These are phyloP conservation scores for Amorpha juglandis DNA, from an alignment of 2,888 invertebrate genomes.

Conservation along the genomic window DNA sequence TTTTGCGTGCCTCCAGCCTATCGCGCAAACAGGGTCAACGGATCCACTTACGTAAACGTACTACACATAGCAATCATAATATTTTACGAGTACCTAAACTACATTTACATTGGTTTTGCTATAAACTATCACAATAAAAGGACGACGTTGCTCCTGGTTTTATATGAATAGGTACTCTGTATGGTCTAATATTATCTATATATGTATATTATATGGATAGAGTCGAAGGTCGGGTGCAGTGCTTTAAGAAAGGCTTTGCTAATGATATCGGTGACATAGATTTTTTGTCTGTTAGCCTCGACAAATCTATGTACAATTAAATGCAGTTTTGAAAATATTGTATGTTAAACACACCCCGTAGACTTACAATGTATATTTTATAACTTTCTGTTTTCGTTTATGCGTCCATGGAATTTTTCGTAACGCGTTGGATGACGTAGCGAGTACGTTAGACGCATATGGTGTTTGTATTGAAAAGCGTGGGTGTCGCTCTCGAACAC, in stretches of 20 bases:
- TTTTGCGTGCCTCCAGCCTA: constrained; percentile 76
- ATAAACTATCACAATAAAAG: not conserved
- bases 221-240: not conserved
- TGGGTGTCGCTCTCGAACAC: constrained; percentile 56
- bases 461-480: constrained; percentile 54
- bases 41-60: constrained; percentile 49
- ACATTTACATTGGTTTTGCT: constrained; percentile 9
- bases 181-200: not conserved
- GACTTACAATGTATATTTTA: constrained; percentile 2
- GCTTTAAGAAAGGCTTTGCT: not conserved
- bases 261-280: not conserved
- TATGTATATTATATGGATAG: not conserved
- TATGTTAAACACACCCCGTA: not conserved
- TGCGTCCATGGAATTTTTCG: constrained; percentile 18
- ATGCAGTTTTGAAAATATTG: not conserved
- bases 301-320: too few species aligned
- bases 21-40: constrained; percentile 75
- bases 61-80: constrained; percentile 33
- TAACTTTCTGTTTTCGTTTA: constrained; percentile 17
- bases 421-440: constrained; percentile 56
- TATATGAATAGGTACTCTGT: not conserved
- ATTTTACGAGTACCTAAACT: constrained; percentile 4
- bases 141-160: not conserved
- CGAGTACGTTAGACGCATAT: constrained; percentile 53
- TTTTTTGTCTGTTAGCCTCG: not conserved